These are phyloP conservation scores for Eugnorisma glareosa DNA, from an alignment of 2,888 invertebrate genomes.

Conservation along the genomic window DNA sequence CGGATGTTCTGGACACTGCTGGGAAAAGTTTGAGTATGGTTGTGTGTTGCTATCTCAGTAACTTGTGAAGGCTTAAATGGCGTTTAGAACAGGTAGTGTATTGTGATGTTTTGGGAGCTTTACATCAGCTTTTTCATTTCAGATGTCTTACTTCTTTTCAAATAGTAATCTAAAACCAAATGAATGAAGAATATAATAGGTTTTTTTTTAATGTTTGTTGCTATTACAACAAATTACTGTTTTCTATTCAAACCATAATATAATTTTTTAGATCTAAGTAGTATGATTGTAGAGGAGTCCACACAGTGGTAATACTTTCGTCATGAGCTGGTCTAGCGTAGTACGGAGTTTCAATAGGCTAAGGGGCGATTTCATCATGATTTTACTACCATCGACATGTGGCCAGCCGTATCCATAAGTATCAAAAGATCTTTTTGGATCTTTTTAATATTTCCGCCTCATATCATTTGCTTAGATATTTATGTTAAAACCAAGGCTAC, in stretches of 20 bases:
- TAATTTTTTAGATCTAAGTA: background rate
- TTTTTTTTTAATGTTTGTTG: background rate
- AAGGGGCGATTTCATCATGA: background rate
- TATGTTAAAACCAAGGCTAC: background rate
- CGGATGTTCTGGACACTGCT: background rate
- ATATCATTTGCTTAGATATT: background rate
- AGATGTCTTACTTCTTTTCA: background rate
- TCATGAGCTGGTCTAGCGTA: background rate
- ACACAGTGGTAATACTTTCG: background rate
- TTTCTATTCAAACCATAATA: background rate
- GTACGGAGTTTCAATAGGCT: background rate
- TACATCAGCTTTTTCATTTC: background rate
- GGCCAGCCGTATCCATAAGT: background rate
- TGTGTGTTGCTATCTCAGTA: constrained; percentile 13
- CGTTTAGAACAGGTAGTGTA: background rate
- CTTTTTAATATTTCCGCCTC: background rate
- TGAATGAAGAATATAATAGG: background rate
- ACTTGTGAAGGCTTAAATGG: background rate
- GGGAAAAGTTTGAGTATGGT: background rate
- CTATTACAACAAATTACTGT: background rate
- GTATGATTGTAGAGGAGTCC: background rate
- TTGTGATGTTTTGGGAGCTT: background rate
- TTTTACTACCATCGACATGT: background rate
- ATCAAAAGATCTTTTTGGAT: background rate
- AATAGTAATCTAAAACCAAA: background rate